These are phyloP conservation scores for Hystrix cristata DNA, from an alignment of 2,113 vertebrate genomes.

Conservation along the genomic window DNA sequence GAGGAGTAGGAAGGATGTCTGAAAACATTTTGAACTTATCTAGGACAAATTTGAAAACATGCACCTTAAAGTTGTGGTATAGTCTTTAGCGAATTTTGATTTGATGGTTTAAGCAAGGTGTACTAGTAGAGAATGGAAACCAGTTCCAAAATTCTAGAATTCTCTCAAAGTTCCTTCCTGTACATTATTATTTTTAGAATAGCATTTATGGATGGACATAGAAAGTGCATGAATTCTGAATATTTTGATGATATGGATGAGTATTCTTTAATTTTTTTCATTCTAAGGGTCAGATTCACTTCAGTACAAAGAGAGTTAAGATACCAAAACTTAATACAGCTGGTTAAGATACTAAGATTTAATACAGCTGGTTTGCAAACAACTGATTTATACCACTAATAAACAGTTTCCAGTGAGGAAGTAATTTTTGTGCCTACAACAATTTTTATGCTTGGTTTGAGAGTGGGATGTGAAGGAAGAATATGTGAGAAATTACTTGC, in stretches of 20 bases:
- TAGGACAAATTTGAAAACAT: not conserved
- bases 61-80: not conserved
- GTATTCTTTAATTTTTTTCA: not conserved
- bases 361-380: not conserved
- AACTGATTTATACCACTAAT: constrained; percentile 28
- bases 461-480: not conserved
- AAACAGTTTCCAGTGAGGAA: not conserved
- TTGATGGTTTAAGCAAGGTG: not conserved
- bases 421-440: not conserved
- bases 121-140: not conserved
- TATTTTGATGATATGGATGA: not conserved
- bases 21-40: not conserved
- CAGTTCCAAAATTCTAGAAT: not conserved
- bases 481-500: not conserved
- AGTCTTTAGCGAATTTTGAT: not conserved
- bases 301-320: not conserved
- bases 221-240: not conserved
- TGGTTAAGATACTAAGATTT: no score
- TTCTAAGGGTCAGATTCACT: not conserved
- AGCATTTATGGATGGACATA: not conserved
- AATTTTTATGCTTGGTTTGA: not conserved
- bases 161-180: not conserved
- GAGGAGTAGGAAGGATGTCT: not conserved
- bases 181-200: not conserved
- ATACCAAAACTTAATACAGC: not conserved